Evolutionary conservation across 2,888 invertebrate genomes (phyloP), one percentile per base, ranked within the genome.

Genomic region (Nomada fabriciana): DNA sequence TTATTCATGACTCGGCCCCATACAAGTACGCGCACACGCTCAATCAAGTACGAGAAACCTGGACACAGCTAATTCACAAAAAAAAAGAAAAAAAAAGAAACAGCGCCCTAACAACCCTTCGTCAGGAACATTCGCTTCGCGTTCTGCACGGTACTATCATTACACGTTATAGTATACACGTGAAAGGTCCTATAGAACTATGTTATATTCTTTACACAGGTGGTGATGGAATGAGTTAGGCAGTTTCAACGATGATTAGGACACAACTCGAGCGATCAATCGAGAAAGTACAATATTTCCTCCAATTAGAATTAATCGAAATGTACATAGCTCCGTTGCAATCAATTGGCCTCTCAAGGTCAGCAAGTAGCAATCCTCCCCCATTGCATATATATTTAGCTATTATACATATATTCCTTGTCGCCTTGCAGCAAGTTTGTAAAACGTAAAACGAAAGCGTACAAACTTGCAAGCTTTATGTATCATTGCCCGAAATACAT

Each of bases 201-300:
- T 74, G 23, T 23, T 70, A 60, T 60, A 52, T 47, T 61, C 42
- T 65, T 61, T 65, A 60, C 43, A 57, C 52, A 42, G 47, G 63
- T 74, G 75, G 60, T 70, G 78, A 76, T 79, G 80, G 73, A 82
- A 75, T 65, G 69, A 82, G 69, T 86, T 86, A 85, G 83, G 77
- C 86, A 85, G 76, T 79, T 75, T 85, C 73, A 71, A 80, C 76
- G 71, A 76, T 69, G 76, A 83, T 82, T 88, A 69, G 75, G 86
- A 80, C 78, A 69, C 80, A 69, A 80, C 47, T 71, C 60, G 76
- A 76, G 59, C 69, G 75, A 75, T 80, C 75, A 55, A 71, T 65
- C 60, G 63, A 53, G 57, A 61, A 52, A 84, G 82, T 65, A 61
- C 57, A 61, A 63, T 60, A 20, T 76, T 74, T 60, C 13, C 42